Evolutionary conservation across 2,113 vertebrate genomes (phyloP).

Genomic region (Coptodon bakossiorum): DNA sequence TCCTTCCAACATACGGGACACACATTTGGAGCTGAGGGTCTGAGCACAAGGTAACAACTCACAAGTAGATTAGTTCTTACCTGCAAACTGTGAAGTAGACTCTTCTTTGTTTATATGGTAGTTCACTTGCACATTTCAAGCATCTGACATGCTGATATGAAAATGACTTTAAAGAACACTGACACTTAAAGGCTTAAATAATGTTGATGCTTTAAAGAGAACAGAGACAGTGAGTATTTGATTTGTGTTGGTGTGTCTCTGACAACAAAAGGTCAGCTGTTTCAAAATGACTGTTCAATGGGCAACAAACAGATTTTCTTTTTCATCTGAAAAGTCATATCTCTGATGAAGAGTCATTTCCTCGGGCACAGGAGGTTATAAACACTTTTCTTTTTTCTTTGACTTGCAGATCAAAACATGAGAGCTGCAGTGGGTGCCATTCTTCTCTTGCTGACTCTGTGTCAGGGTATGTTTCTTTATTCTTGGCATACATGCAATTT

Average conservation of each 20-base stretch:
- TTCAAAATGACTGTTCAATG: not conserved
- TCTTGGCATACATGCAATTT: not conserved
- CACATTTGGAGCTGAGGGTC: not conserved
- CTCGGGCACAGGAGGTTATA: not conserved
- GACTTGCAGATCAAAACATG: not conserved
- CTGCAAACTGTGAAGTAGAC: not conserved
- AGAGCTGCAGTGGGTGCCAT: not conserved
- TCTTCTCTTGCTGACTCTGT: not conserved
- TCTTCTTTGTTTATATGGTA: not conserved
- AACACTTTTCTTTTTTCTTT: not conserved
- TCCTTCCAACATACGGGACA: not conserved
- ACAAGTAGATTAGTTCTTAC: not conserved
- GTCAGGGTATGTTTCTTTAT: not conserved
- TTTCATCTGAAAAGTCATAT: not conserved
- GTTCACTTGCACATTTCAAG: not conserved
- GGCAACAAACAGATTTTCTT: not conserved
- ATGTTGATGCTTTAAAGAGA: not conserved
- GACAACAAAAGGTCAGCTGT: not conserved
- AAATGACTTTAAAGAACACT: not conserved
- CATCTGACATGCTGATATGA: not conserved
- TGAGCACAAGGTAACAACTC: not conserved
- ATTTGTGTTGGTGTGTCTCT: not conserved
- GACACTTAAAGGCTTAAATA: not conserved
- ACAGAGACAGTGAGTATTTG: not conserved
- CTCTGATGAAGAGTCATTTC: not conserved